phyloP scores from a whole-genome alignment of 2,797 vertebrate genomes.

The Onychomys arenicola region DNA sequence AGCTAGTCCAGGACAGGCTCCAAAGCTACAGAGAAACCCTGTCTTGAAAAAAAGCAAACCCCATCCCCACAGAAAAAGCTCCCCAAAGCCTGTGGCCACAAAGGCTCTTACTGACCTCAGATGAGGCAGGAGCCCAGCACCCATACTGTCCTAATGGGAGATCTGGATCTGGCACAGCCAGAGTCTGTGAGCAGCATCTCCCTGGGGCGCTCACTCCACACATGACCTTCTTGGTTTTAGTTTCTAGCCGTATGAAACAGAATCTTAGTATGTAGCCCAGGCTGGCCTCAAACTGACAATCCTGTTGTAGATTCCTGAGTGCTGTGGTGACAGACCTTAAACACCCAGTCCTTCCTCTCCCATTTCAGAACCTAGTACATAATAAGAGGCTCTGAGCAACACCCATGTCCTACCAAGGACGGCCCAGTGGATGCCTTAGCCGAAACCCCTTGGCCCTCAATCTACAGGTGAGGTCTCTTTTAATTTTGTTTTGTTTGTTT shows the following conservation, averaged over 20 bases:
- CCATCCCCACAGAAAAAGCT: no score
- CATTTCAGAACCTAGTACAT: background rate
- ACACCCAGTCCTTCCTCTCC: background rate
- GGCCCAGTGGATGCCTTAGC: background rate
- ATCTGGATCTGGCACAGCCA: background rate
- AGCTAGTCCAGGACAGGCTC: no score
- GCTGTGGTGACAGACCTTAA: background rate
- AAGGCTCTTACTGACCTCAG: background rate
- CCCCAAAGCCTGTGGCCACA: background rate
- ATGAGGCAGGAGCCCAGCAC: background rate
- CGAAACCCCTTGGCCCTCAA: background rate
- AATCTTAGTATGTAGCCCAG: background rate
- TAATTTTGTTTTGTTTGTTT: background rate
- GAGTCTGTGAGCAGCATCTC: background rate
- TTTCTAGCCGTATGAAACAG: background rate
- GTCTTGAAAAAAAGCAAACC: no score
- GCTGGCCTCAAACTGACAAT: background rate
- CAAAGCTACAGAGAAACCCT: no score
- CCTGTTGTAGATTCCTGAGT: background rate
- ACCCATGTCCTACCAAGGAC: background rate
- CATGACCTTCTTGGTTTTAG: background rate
- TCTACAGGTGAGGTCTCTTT: background rate
- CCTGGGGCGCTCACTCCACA: background rate
- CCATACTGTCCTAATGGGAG: background rate
- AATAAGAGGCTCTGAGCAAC: background rate